A percentile compares a stretch with the other conserved stretches of the same genome.
phyloP scores from a whole-genome alignment of 2,888 invertebrate genomes.

The Neoitamus cyanurus region DNA sequence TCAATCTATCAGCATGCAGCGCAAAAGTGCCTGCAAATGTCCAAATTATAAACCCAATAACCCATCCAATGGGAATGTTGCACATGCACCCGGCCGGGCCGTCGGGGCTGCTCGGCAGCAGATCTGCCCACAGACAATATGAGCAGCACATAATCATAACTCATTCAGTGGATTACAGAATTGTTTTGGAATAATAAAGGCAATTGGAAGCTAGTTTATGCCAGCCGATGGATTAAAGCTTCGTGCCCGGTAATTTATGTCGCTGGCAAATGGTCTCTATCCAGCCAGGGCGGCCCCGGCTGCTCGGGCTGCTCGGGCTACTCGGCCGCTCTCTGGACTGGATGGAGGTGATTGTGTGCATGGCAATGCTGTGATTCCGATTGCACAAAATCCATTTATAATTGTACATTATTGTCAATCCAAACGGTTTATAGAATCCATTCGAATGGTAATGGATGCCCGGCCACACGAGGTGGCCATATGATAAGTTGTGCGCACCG shows the following conservation, averaged over 20 bases:
- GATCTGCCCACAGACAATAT: constrained; percentile 55
- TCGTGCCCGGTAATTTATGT: constrained; percentile 50
- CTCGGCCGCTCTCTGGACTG: neutral
- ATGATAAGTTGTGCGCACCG: constrained; percentile 42
- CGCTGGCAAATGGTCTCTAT: constrained; percentile 51
- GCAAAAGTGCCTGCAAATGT: constrained; percentile 34
- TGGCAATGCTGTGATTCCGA: constrained; percentile 53
- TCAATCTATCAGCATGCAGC: constrained; percentile 33
- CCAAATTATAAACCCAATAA: constrained; percentile 33
- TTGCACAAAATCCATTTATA: constrained; percentile 56
- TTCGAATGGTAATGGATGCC: constrained; percentile 38
- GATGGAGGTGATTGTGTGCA: constrained; percentile 38
- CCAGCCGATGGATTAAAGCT: constrained; percentile 53
- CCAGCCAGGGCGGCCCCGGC: neutral
- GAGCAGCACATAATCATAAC: constrained; percentile 54
- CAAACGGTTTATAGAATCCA: constrained; percentile 47
- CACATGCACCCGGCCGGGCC: constrained; percentile 56
- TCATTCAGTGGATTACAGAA: constrained; percentile 56
- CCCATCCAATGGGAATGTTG: constrained; percentile 40
- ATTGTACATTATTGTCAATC: constrained; percentile 55
- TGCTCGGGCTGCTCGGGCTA: neutral
- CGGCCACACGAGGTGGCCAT: constrained; percentile 22
- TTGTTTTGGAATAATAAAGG: constrained; percentile 56
- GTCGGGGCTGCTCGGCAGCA: constrained; percentile 55
- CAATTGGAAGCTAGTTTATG: constrained; percentile 55